Base-by-base conservation (phyloP, 2,797 vertebrate genomes). In the Gobionotothen gibberifrons region DNA sequence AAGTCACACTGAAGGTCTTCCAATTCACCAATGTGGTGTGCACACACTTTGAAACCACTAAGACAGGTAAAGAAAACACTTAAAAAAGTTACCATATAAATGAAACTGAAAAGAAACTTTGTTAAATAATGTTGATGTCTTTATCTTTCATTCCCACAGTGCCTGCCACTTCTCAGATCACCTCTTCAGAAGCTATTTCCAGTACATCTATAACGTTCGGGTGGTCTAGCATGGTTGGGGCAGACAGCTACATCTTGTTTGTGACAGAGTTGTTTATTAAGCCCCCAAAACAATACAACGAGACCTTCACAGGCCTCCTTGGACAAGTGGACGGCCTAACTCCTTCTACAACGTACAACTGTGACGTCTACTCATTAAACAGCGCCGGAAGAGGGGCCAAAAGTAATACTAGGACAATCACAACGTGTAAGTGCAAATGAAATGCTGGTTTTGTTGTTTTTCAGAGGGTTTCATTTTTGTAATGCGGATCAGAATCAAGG, bases 301-400 rank as follows among this genome's bases (percentile, higher is more conserved):
- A 62, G 14, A 93, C 83, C 40, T 93, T 91, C 73, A 89, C 78
- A 2, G 49, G 1, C 3, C 47, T 78, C 22, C 55, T 13, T 4
- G 92, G 86, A 59, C 82, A 86, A 63, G 60, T 95, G 17, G 57
- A 72, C 1, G 71, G 69, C 22, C 90, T 96, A 57, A 69, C 52
- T 26, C 87, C 91, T 0, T 81, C 91, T 7, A 94, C 90, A 1
- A 36, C 78, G 0, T 96, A 96, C 87, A 89, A 17, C 40, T 94
- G 94, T 52, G 92, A 79, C 0, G 19, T 96, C 42, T 90, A 85
- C 54, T 75, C 94, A 21, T 83, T 85, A 15, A 96, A 96, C 78
- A 48, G 17, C 3, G 95, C 93, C 6, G 95, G 95, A 2, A 59
- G 42, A 3, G 86, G 94, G 0, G 72, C 87, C 47, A 79, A 53